These are phyloP conservation scores for Tragelaphus oryx DNA, from an alignment of 2,797 vertebrate genomes.

Conservation along the genomic window DNA sequence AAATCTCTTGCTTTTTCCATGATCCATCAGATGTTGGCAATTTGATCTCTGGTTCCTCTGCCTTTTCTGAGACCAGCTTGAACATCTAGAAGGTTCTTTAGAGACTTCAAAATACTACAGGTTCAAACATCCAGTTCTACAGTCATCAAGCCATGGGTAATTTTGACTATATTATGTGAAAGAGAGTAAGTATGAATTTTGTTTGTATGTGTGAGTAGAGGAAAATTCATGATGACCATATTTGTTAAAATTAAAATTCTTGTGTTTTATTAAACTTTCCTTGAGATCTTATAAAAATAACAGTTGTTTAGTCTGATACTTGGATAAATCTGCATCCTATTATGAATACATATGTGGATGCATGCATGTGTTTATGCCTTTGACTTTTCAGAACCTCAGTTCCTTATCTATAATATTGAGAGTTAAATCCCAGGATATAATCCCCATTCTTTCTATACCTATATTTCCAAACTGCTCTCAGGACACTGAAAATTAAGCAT, in stretches of 20 bases:
- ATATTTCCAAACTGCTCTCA: background rate
- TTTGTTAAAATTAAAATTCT: background rate
- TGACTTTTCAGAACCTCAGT: background rate
- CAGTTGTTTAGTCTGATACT: background rate
- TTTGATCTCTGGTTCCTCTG: too few species aligned
- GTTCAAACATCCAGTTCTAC: background rate
- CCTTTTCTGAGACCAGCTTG: too few species aligned
- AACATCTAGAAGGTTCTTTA: background rate
- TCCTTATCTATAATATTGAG: background rate
- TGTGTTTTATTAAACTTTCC: background rate
- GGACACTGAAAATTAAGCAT: background rate
- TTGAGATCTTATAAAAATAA: background rate
- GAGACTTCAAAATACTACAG: background rate
- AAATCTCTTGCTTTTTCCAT: too few species aligned
- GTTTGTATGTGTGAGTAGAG: background rate
- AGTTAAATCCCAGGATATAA: background rate
- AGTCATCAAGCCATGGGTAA: background rate
- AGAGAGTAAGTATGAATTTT: background rate
- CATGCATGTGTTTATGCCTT: background rate
- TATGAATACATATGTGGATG: background rate
- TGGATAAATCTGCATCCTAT: background rate
- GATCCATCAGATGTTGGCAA: too few species aligned
- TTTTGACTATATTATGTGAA: background rate
- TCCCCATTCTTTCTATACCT: background rate
- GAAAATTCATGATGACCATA: background rate